A percentile compares a stretch with the other conserved stretches of the same genome.
Conservation (phyloP, 2,797 vertebrate species). For the Dryobates pubescens region DNA sequence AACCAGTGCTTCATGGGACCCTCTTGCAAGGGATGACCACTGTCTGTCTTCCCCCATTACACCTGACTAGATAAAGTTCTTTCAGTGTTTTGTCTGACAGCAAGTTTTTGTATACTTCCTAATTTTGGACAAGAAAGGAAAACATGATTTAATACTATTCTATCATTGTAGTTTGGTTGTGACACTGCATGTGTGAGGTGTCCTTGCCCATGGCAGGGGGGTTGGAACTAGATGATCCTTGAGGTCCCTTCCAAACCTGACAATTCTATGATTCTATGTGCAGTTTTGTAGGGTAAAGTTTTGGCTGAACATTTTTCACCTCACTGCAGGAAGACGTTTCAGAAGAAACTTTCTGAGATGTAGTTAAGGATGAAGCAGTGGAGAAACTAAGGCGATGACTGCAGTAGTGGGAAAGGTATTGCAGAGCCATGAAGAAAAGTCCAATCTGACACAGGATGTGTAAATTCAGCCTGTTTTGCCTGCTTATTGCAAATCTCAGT, state of each 20-base stretch:
- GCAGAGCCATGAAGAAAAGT: background rate
- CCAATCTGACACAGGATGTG: background rate
- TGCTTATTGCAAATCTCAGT: constrained; percentile 22
- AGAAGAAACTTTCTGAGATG: background rate
- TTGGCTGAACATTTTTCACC: background rate
- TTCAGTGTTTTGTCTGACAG: background rate
- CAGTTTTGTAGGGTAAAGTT: background rate
- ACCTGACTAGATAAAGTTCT: background rate
- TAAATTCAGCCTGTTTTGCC: constrained; percentile 38
- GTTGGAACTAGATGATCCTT: too few relatives aligned
- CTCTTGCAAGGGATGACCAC: background rate
- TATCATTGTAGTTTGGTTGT: background rate
- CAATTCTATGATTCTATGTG: background rate
- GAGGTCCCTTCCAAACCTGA: background rate
- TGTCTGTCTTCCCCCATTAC: background rate
- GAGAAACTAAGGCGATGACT: background rate
- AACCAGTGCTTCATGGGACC: background rate
- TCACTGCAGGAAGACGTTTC: background rate
- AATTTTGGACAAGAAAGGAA: background rate
- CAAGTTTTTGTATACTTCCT: background rate
- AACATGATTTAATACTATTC: background rate
- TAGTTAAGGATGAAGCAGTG: background rate
- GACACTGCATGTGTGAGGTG: background rate
- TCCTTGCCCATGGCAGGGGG: too few relatives aligned
- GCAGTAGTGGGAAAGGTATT: background rate